Percentiles rank a stretch among this genome's conserved stretches.
Evolutionary conservation across 2,888 invertebrate species (phyloP).

Genomic region (Bellardia pandia): DNA sequence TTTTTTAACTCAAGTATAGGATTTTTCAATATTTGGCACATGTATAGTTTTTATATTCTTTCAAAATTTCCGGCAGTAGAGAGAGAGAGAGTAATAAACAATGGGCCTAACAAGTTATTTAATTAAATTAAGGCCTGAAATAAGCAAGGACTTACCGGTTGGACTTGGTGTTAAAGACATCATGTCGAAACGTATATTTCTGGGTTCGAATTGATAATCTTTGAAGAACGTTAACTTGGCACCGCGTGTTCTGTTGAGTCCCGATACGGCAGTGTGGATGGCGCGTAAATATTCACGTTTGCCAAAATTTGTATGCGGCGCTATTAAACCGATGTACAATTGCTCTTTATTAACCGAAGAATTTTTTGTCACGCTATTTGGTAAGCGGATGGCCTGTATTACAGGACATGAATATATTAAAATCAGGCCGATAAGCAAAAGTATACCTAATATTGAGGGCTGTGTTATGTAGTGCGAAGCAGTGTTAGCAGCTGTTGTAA

Average conservation of each 20-base stretch:
- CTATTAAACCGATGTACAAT: slow-evolving; percentile 83
- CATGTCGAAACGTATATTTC: slow-evolving; percentile 87
- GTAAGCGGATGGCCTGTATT: slow-evolving; percentile 77
- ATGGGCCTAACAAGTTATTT: background rate
- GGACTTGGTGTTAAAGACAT: slow-evolving; percentile 90
- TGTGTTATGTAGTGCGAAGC: background rate
- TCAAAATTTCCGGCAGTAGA: background rate
- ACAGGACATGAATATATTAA: slow-evolving; percentile 74
- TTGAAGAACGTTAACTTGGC: slow-evolving; percentile 87
- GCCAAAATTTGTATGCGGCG: slow-evolving; percentile 84
- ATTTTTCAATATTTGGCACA: too few species aligned
- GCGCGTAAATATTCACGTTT: slow-evolving; percentile 88
- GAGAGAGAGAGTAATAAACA: background rate
- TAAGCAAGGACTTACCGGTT: slow-evolving; percentile 86
- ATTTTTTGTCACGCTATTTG: slow-evolving; percentile 79
- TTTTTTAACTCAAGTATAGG: too few species aligned
- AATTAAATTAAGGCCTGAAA: too few species aligned
- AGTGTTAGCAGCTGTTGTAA: background rate
- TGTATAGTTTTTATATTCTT: background rate
- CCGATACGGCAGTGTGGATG: slow-evolving; percentile 87
- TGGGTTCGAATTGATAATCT: slow-evolving; percentile 87
- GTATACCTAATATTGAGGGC: slow-evolving; percentile 33
- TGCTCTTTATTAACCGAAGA: slow-evolving; percentile 81
- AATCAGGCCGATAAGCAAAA: slow-evolving; percentile 59
- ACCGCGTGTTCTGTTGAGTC: slow-evolving; percentile 86